Evolutionary conservation across 2,113 vertebrate species (phyloP), one percentile per base, ranked within the genome.

Genomic region (Recurvirostra avosetta): DNA sequence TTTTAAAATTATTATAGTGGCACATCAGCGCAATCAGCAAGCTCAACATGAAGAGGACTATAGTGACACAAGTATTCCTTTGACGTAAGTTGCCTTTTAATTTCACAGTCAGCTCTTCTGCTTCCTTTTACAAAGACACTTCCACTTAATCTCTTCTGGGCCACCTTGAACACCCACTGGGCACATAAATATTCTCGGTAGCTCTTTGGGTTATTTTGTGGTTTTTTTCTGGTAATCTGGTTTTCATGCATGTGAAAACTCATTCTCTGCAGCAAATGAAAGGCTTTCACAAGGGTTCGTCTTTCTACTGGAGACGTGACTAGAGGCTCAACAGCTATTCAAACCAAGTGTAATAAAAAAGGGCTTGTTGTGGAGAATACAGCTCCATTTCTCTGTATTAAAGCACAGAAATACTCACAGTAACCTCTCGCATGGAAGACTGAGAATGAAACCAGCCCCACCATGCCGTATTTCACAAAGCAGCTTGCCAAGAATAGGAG

Each of bases 321-420:
- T 94, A 92, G 81, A 95, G 93, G 91, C 94, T 86, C 95, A 94
- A 94, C 53, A 95, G 76, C 90, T 96, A 92, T 77, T 97, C 91
- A 96, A 96, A 96, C 76, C 93, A 91, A 97, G 82, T 74, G 94
- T 92, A 94, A 95, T 95, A 96, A 95, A 91, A 94, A 95, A 90
- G 90, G 82, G 75, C 87, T 96, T 83, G 52, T 50, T 97, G 92
- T 91, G 90, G 93, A 92, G 62, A 96, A 97, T 43, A 95, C 85
- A 96, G 91, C 67, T 97, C 86, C 92, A 61, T 73, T 94, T 97
- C 66, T 97, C 90, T 96, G 94, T 92, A 97, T 96, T 94, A 90
- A 96, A 97, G 97, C 93, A 94, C 74, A 89, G 92, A 97, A 91
- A 66, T 72, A 71, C 91, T 78, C 88, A 92, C 53, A 77, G 92